These are phyloP conservation scores for Synergus itoensis DNA, from an alignment of 2,888 invertebrate species.

Conservation along the genomic window DNA sequence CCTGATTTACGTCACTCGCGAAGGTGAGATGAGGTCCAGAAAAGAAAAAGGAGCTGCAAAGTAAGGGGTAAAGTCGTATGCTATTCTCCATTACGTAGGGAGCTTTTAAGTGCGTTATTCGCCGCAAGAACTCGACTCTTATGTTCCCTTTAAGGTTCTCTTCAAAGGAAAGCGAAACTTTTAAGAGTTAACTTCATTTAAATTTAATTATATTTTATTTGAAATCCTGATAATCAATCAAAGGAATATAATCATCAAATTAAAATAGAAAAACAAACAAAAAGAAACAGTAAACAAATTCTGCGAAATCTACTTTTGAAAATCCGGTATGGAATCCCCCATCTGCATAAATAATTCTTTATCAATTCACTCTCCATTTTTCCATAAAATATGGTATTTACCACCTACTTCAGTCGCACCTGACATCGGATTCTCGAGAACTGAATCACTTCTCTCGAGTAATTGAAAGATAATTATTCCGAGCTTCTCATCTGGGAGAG, in stretches of 20 bases:
- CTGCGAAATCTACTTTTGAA: not conserved
- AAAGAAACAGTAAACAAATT: not conserved
- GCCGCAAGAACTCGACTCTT: not conserved
- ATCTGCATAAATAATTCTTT: not conserved
- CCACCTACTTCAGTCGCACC: not conserved
- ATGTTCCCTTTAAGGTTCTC: not conserved
- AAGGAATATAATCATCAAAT: too few species aligned
- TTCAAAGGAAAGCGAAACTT: not conserved
- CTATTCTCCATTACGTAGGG: not conserved
- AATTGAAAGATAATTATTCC: conserved; percentile 31
- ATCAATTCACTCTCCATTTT: not conserved
- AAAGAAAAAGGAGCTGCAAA: not conserved
- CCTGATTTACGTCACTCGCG: conserved; percentile 53
- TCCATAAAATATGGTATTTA: conserved; percentile 10
- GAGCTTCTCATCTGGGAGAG: not conserved
- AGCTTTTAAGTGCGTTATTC: not conserved
- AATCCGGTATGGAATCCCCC: not conserved
- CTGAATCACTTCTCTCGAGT: conserved; percentile 20
- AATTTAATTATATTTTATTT: too few species aligned
- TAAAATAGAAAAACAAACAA: not conserved
- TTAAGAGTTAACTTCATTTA: too few species aligned
- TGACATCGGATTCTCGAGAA: not conserved
- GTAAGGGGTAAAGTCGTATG: not conserved
- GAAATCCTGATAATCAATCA: too few species aligned
- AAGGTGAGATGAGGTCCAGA: conserved; percentile 13